Conservation (phyloP, 2,797 vertebrate species). For the Limnodromus scolopaceus region DNA sequence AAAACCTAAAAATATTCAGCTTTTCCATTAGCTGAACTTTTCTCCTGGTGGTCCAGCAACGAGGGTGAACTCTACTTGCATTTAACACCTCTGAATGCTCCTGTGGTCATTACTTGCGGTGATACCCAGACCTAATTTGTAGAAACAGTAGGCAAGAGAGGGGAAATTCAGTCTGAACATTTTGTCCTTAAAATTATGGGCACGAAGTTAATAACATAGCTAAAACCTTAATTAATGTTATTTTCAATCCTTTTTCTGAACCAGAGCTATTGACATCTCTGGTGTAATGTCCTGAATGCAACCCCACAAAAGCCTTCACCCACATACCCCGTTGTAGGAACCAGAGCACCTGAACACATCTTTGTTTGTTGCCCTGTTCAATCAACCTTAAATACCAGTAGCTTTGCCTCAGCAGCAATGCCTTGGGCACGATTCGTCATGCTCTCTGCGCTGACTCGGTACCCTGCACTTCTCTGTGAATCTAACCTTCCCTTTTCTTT, state of each 20-base stretch:
- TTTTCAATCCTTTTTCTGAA: neutral
- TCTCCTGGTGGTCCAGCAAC: neutral
- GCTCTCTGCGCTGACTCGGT: slow-evolving; percentile 24
- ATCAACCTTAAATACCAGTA: neutral
- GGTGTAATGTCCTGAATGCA: neutral
- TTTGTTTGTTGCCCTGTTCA: neutral
- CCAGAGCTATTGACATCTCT: neutral
- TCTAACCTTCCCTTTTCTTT: slow-evolving; percentile 47
- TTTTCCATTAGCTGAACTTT: neutral
- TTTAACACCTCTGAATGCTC: neutral
- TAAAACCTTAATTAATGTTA: neutral
- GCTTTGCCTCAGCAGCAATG: slow-evolving; percentile 31
- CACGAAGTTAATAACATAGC: neutral
- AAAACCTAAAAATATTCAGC: neutral
- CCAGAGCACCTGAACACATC: neutral
- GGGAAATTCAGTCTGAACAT: neutral
- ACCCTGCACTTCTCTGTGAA: slow-evolving; percentile 6
- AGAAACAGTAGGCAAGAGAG: neutral
- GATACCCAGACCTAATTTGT: neutral
- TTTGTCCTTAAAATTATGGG: neutral
- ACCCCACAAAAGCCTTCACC: neutral
- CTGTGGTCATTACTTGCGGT: neutral
- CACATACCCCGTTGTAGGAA: neutral
- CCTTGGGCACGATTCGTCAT: slow-evolving; percentile 4
- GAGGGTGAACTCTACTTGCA: neutral